Conservation (phyloP, 2,888 invertebrate species). For the Clostera curtula region DNA sequence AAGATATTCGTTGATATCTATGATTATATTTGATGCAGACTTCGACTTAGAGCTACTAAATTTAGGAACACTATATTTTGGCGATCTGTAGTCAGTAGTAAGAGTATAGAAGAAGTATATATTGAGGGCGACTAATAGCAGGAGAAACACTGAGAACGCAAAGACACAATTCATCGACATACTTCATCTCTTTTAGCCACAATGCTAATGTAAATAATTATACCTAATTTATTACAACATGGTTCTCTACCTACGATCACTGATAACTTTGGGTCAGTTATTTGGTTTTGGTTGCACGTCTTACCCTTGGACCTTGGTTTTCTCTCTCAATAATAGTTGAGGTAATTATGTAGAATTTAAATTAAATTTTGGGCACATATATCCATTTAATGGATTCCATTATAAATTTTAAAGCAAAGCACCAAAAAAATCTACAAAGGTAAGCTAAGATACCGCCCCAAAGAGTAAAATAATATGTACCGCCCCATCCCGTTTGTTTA, state of each 20-base stretch:
- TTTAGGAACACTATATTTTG: slow-evolving; percentile 35
- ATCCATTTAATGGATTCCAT: too few species aligned
- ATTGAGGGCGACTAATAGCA: slow-evolving; percentile 55
- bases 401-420: too few species aligned
- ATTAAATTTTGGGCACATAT: background rate
- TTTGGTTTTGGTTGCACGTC: background rate
- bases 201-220: background rate
- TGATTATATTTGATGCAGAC: slow-evolving; percentile 36
- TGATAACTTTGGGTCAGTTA: too few species aligned
- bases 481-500: too few species aligned
- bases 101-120: slow-evolving; percentile 62
- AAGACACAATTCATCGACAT: slow-evolving; percentile 68
- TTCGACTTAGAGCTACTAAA: slow-evolving; percentile 44
- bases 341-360: background rate
- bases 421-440: too few species aligned
- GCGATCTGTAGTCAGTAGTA: slow-evolving; percentile 36
- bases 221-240: background rate
- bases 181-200: slow-evolving; percentile 15
- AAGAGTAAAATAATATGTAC: too few species aligned
- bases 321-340: too few species aligned
- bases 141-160: slow-evolving; percentile 55
- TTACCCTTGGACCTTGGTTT: too few species aligned
- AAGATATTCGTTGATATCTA: slow-evolving; percentile 54
- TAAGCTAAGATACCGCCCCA: too few species aligned
- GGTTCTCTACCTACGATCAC: too few species aligned